Base-by-base conservation (phyloP, 2,888 invertebrate species). In the Drosophila borealis region DNA sequence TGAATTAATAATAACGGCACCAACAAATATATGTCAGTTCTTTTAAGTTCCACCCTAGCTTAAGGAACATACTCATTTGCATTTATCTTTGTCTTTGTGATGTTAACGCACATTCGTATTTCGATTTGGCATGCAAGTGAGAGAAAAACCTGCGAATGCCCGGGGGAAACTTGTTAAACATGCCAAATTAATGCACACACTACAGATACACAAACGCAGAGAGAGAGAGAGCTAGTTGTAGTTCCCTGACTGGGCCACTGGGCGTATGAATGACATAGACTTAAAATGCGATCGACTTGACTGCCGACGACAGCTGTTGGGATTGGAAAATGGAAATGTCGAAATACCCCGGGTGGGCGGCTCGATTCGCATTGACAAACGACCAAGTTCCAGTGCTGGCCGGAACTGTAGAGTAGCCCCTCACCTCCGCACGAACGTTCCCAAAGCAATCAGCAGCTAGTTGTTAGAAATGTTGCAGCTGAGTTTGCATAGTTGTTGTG, bases 251-350 rank as follows among this genome's bases (percentile, higher is more conserved):
- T 34, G 59, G 45, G 17, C 64, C 75, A 80, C 73, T 57, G 60
- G 80, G 81, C 77, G 82, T 84, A 81, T 81, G 88, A 81, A 70
- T 75, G 85, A 72, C 80, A 77, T 73, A 64, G 69, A 69, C 66
- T 68, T 79, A 76, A 84, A 78, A 60, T 54, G 59, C 56, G 42
- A 73, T 70, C 51, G 66, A 74, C 59, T 74, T 73, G 46, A n/a
- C 55, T 76, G 51, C 44, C 70, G 74, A 76, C 70, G 74, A 76
- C 74, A 76, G 69, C 61, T 69, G 61, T 59, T 67, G 19, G 45
- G 21, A 45, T 50, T 60, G 64, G 25, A 45, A 70, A 67, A 74
- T 78, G 70, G 3, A 78, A 74, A 61, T 65, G 55, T 59, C 54
- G 33, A 37, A 48, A 19, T 8, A 41, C 14, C 8, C 29, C 8